phyloP scores from a whole-genome alignment of 2,888 invertebrate genomes.

The Nebria brevicollis region DNA sequence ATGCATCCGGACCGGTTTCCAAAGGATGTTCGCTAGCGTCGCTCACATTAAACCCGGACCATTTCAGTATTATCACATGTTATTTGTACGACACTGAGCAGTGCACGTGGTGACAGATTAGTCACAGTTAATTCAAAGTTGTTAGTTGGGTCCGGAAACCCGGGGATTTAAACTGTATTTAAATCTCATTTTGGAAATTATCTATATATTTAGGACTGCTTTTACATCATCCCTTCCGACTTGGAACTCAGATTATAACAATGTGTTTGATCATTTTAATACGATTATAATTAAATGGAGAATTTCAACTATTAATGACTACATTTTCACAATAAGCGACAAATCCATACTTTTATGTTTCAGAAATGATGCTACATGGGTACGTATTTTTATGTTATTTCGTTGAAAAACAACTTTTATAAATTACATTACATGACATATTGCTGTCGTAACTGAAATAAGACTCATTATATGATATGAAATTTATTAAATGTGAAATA shows the following conservation, averaged over 20 bases:
- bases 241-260: not conserved
- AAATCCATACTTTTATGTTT: too few species aligned
- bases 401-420: not conserved
- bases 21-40: not conserved
- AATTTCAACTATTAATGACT: too few species aligned
- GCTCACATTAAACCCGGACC: slow-evolving; percentile 23
- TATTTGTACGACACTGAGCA: slow-evolving; percentile 5
- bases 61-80: slow-evolving; percentile 17
- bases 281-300: not conserved
- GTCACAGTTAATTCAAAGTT: slow-evolving; percentile 36
- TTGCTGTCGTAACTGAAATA: slow-evolving; percentile 2
- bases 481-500: slow-evolving; percentile 35
- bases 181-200: slow-evolving; percentile 37
- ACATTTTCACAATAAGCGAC: too few species aligned
- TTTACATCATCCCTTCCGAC: not conserved
- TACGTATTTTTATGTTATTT: not conserved
- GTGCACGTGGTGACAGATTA: slow-evolving; percentile 29
- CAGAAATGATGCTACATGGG: too few species aligned
- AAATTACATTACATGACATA: slow-evolving; percentile 2
- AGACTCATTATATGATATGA: slow-evolving; percentile 32
- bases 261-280: not conserved
- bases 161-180: slow-evolving; percentile 41
- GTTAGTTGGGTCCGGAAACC: slow-evolving; percentile 6
- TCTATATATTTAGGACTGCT: slow-evolving; percentile 19
- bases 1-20: slow-evolving; percentile 21